Evolutionary conservation across 2,888 invertebrate species (phyloP), one percentile per base, ranked within the genome.

Genomic region (Belgica antarctica): DNA sequence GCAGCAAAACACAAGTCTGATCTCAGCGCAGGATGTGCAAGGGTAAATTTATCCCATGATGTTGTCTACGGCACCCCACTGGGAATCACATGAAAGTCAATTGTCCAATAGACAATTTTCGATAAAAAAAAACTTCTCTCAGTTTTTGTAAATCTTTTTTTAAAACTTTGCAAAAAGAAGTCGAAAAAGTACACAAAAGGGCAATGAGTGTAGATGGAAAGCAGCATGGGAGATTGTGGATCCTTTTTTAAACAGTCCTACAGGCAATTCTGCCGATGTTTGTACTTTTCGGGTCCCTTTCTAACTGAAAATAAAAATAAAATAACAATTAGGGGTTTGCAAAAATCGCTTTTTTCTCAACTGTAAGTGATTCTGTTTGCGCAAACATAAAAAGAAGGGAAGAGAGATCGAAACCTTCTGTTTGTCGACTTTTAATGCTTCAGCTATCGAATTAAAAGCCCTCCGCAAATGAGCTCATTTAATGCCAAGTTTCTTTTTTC

Each of bases 61-160:
- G 2, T 46, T 17, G 34, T 62, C 36, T 62, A 25, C 25, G 7
- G 41, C 47, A 57, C 34, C 71, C 71, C 71, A 41, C 71, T 66
- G 71, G 71, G 71, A 71, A 59, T 71, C 52, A 47, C 65, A 66
- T 65, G 66, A 71, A 71, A 71, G 71, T 71, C 71, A 71, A 71
- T 71, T 63, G 71, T 69, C 71, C 71, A 66, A 71, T 46, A 46
- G 46, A 62, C n/a, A 63, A 57, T 24, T 22, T 46, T 31, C 12
- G n/a, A 65, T 24, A 15, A 47, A 46, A 25, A 46, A 41, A 12
- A 41, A 41, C 7, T 25, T 15, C 46, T 65, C 46, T 47, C n/a
- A 17, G 25, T 8, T 66, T 41, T 63, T 36, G 63, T 63, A 36
- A 36, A 31, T 28, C 34, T 36, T 41, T n/a, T n/a, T n/a, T n/a